These are phyloP conservation scores for Lissonota sp. DNA, from an alignment of 2,888 invertebrate genomes.

Conservation along the genomic window DNA sequence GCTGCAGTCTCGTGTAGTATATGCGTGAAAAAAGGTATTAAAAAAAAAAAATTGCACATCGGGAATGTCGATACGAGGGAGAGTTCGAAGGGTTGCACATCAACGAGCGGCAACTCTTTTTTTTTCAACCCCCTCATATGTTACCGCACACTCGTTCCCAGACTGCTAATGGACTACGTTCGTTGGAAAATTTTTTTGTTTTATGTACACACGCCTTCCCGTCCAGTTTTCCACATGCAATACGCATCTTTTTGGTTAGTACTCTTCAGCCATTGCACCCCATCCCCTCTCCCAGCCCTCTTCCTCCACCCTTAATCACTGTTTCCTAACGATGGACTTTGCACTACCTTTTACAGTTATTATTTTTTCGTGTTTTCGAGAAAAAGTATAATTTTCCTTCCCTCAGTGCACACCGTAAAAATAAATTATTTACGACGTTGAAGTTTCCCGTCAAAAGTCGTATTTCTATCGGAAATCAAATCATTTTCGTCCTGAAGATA, in stretches of 20 bases:
- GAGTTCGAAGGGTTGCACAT: slow-evolving; percentile 61
- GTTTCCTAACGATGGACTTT: slow-evolving; percentile 16
- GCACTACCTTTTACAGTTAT: slow-evolving; percentile 52
- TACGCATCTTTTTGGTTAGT: slow-evolving; percentile 52
- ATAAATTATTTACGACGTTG: neutral
- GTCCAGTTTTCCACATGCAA: slow-evolving; percentile 37
- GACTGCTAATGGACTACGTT: slow-evolving; percentile 55
- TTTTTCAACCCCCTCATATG: slow-evolving; percentile 17
- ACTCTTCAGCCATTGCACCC: slow-evolving; percentile 7
- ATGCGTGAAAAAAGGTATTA: slow-evolving; percentile 17
- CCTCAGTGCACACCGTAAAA: slow-evolving; percentile 2
- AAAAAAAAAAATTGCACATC: slow-evolving; percentile 41
- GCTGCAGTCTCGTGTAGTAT: slow-evolving; percentile 17
- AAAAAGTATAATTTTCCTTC: neutral
- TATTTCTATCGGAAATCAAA: too few species aligned
- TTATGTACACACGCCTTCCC: slow-evolving; percentile 51
- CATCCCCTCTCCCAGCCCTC: neutral
- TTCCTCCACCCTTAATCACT: slow-evolving; percentile 15
- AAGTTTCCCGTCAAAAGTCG: too few species aligned
- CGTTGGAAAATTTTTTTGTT: slow-evolving; percentile 63
- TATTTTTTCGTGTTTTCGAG: slow-evolving; percentile 51
- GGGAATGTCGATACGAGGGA: slow-evolving; percentile 57
- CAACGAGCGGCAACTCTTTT: slow-evolving; percentile 41
- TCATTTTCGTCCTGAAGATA: too few species aligned
- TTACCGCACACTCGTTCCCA: slow-evolving; percentile 32